Evolutionary conservation across 1,140 invertebrate genomes (phyloP), one percentile per base, ranked within the genome.

Genomic region (Eumaeus atala): DNA sequence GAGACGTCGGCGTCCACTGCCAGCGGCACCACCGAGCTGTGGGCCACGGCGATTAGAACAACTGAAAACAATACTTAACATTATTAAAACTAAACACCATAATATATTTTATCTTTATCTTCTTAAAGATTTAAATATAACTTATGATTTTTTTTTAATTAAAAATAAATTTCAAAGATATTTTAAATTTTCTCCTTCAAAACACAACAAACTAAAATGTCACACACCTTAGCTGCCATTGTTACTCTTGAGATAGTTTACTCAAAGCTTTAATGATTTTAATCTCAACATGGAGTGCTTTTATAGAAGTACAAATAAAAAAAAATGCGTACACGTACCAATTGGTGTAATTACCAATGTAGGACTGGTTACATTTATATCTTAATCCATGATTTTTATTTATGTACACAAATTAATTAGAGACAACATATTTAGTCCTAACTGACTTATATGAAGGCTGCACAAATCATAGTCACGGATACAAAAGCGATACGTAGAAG

Each of bases 1-100:
- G 62, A 56, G 52, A 59, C 64, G 61, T 68, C 66, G 38, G 58
- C 55, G 56, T 55, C 54, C 6, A 48, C 44, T 36, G 21, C 21
- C 21, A 28, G 21, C 6, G 49, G 35, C 21, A 51, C 40, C 16
- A 51, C 55, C 3, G 55, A 51, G 49, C 48, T 35, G 16, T 57
- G 55, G 34, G 55, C 55, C 9, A 37, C 55, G 38, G 55, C 55
- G 10, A 48, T n/a, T 8, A 44, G 16, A 9, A 14, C 40, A 50
- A 16, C 28, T 50, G 34, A 51, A 48, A 48, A 28, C 21, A 28
- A 28, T 6, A 28, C 6, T 3, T 28, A 28, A 3, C 6, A 3
- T 28, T 2, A 28, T 3, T 6, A 28, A 28, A n/a, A 28, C 6
- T 3, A 3, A 28, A 3, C 6, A 3, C 6, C 2, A 28, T 3